Evolutionary conservation across 2,888 invertebrate genomes (phyloP), one percentile per base, ranked within the genome.

Genomic region (Elysia crispata): DNA sequence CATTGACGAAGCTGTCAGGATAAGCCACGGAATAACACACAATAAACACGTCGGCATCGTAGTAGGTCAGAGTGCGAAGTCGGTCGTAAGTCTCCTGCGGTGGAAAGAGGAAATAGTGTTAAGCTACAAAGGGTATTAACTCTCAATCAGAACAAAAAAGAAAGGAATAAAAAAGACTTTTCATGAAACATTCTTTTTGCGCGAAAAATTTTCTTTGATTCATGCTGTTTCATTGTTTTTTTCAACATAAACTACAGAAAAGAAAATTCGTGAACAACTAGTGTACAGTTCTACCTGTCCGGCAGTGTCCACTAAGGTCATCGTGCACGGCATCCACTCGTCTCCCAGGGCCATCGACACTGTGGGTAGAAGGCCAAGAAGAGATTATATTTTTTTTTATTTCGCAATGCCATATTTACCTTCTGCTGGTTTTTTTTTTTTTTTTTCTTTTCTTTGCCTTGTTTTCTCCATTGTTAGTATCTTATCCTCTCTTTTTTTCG

Each of bases 51-150:
- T 90, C 90, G 0, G 90, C 87, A 82, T 88, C 86, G 81, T 84
- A 87, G 81, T 90, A 90, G 20, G 88, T 85, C 69, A 89, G 80
- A 1, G 88, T 88, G 33, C 89, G 81, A 28, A 89, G 82, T 15
- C 88, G 83, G 81, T 89, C 89, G 79, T 89, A 89, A 0, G 89
- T 88, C 77, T 88, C 89, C 89, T 89, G 86, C 15, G 81, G 83
- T n/a, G n/a, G n/a, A n/a, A n/a, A n/a, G n/a, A n/a, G n/a, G n/a
- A n/a, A n/a, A n/a, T n/a, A n/a, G n/a, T n/a, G n/a, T n/a, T n/a
- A n/a, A n/a, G n/a, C n/a, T n/a, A n/a, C n/a, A n/a, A n/a, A n/a
- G n/a, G n/a, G 54, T 54, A 18, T 54, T 13, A 13, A 54, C 18
- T 18, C 13, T 54, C 18, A 54, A 54, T 54, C 18, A 54, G 18